A percentile compares a stretch with the other conserved stretches of the same genome.
These are phyloP conservation scores for Amblyjoppa fuscipennis DNA, from an alignment of 2,888 invertebrate genomes.

Conservation along the genomic window DNA sequence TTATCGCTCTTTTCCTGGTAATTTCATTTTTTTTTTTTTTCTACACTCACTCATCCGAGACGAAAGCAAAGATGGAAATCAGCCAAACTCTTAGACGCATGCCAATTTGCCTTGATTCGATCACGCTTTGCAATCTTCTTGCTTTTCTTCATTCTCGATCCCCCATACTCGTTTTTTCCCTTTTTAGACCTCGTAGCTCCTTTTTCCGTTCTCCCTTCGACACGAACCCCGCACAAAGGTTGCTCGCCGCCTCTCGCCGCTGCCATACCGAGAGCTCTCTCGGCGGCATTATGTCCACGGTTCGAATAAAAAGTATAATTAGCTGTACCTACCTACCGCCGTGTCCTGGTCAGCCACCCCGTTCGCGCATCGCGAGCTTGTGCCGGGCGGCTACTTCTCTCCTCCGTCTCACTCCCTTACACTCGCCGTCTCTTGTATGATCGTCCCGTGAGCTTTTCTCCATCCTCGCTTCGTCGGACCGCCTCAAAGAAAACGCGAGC, in stretches of 20 bases:
- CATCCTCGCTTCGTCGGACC: constrained; percentile 47
- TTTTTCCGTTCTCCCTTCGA: constrained; percentile 23
- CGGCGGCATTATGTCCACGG: constrained; percentile 65
- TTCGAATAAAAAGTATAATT: constrained; percentile 73
- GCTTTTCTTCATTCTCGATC: not conserved
- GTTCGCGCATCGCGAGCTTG: constrained; percentile 36
- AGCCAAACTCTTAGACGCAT: not conserved
- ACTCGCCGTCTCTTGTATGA: constrained; percentile 1
- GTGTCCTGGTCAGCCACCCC: constrained; percentile 66
- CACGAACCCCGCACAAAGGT: constrained; percentile 10
- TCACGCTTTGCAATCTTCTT: not conserved
- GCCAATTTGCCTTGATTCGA: not conserved
- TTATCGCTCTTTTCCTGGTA: no score
- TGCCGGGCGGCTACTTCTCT: constrained; percentile 28
- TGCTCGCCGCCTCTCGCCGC: not conserved
- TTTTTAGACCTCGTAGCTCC: not conserved
- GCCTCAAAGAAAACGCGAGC: constrained; percentile 42
- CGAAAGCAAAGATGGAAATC: not conserved
- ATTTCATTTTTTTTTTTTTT: not conserved
- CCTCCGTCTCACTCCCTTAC: constrained; percentile 15
- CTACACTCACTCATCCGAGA: not conserved
- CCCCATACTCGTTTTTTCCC: not conserved
- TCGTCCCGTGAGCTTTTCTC: constrained; percentile 37
- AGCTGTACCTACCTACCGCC: constrained; percentile 76
- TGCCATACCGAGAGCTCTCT: constrained; percentile 28